A percentile compares a stretch with the other conserved stretches of the same genome.
Conservation (phyloP, 2,797 vertebrate species). For the Lepilemur ruficaudatus region DNA sequence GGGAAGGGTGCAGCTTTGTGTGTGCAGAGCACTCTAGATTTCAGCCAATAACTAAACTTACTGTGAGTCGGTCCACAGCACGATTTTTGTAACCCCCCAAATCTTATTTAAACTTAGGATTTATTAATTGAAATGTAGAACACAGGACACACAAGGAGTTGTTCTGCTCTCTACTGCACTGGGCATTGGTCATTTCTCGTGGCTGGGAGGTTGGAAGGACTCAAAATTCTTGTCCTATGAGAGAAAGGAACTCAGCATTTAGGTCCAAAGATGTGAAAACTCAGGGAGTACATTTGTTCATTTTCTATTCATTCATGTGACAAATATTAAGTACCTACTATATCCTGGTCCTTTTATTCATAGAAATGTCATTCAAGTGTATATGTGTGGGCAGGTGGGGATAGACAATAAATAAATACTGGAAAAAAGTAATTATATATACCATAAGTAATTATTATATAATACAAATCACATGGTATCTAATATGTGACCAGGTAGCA, state of each 20-base stretch:
- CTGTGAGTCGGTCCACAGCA: neutral
- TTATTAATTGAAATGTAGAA: conserved; percentile 13
- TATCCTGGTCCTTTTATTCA: neutral
- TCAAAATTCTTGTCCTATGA: neutral
- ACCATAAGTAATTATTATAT: too few relatives aligned
- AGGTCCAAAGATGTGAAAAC: neutral
- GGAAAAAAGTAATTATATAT: neutral
- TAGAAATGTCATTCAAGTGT: neutral
- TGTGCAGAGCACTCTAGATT: neutral
- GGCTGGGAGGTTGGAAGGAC: neutral
- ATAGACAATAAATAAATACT: neutral
- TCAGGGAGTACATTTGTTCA: neutral
- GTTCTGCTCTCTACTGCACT: neutral
- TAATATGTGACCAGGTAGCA: neutral
- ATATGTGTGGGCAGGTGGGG: neutral
- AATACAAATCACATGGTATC: neutral
- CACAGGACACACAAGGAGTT: neutral
- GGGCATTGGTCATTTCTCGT: neutral
- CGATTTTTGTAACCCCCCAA: neutral
- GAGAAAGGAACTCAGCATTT: neutral
- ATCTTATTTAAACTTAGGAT: neutral
- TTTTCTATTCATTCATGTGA: neutral
- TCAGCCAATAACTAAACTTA: neutral
- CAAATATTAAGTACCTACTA: neutral
- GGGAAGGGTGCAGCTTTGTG: neutral